These are phyloP conservation scores for Eleginops maclovinus DNA, from an alignment of 2,113 vertebrate genomes.

Conservation along the genomic window DNA sequence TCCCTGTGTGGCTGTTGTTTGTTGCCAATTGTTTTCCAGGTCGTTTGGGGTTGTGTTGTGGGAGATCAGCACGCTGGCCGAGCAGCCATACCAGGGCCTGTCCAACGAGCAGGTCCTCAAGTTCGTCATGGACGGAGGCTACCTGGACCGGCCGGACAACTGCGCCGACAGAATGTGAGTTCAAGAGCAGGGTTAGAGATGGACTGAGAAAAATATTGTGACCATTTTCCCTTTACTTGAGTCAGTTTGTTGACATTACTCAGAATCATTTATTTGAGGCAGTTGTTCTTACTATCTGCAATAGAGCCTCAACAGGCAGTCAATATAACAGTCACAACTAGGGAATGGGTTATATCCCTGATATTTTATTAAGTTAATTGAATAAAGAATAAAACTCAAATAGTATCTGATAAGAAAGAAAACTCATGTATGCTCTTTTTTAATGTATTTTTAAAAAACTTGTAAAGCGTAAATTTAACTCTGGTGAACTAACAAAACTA, in stretches of 20 bases:
- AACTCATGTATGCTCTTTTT: too few species aligned
- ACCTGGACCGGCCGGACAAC: conserved; percentile 93
- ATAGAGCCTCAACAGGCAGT: background rate
- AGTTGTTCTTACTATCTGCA: background rate
- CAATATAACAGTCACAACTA: background rate
- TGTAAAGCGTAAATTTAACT: background rate
- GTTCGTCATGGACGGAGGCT: conserved; percentile 97
- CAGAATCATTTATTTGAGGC: background rate
- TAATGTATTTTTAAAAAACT: too few species aligned
- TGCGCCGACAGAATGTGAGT: conserved; percentile 95
- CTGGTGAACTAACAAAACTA: background rate
- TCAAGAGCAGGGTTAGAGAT: background rate
- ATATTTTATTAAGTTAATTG: too few species aligned
- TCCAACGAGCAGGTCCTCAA: conserved; percentile 98
- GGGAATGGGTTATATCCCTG: too few species aligned
- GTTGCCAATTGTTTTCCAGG: conserved; percentile 78
- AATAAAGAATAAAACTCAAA: too few species aligned
- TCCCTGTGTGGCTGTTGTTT: background rate
- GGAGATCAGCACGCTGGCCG: conserved; percentile 96
- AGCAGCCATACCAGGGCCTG: conserved; percentile 97
- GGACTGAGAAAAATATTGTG: background rate
- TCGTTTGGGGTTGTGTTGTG: conserved; percentile 98
- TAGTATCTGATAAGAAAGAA: too few species aligned
- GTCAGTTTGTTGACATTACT: background rate
- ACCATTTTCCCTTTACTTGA: background rate